Conservation (phyloP, 2,113 vertebrate species). For the Paraplagusia blochii region DNA sequence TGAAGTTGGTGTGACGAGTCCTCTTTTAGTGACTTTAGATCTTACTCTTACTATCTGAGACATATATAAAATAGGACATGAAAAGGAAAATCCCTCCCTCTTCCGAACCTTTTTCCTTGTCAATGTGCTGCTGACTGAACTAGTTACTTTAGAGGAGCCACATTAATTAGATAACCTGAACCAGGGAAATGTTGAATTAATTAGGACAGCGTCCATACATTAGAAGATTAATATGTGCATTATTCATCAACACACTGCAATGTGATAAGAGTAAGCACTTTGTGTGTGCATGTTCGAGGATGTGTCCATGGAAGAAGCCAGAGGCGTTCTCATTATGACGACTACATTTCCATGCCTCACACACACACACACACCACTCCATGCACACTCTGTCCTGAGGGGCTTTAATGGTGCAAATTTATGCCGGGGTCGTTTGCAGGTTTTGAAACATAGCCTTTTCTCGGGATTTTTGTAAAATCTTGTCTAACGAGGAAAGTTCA, state of each 20-base stretch:
- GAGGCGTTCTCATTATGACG: constrained; percentile 25
- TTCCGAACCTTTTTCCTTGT: constrained; percentile 5
- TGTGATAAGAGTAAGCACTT: constrained; percentile 39
- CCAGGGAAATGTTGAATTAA: constrained; percentile 39
- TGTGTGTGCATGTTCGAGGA: constrained; percentile 32
- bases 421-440: constrained; percentile 38
- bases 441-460: constrained; percentile 30
- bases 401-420: constrained; percentile 39
- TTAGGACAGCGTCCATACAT: constrained; percentile 51
- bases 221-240: constrained; percentile 56
- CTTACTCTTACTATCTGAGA: too few relatives aligned
- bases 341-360: constrained; percentile 44
- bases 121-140: constrained; percentile 9
- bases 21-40: too few relatives aligned
- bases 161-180: constrained; percentile 44
- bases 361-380: constrained; percentile 28
- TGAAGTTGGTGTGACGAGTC: too few relatives aligned
- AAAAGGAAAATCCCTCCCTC: not conserved
- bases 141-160: constrained; percentile 29
- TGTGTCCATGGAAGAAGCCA: constrained; percentile 15
- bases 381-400: constrained; percentile 29
- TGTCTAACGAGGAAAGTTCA: constrained; percentile 50
- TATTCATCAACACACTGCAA: constrained; percentile 53
- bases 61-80: too few relatives aligned
- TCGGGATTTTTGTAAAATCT: constrained; percentile 41